Percentiles rank a stretch among this genome's conserved stretches.
phyloP scores from a whole-genome alignment of 2,113 vertebrate genomes.

The Plectropomus leopardus region DNA sequence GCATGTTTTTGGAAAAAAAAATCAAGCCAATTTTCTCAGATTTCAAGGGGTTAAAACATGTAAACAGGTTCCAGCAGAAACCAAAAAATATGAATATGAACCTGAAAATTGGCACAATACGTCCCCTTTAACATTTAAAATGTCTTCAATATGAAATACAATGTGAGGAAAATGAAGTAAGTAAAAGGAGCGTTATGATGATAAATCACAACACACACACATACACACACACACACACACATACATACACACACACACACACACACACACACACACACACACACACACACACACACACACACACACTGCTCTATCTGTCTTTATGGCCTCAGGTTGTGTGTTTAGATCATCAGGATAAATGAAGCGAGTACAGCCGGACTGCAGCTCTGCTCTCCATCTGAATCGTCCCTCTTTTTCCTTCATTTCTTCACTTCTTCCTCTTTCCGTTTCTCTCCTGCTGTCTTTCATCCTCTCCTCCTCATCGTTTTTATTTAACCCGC shows the following conservation, averaged over 20 bases:
- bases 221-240: too few species aligned
- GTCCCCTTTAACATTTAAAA: too few species aligned
- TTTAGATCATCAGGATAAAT: constrained; percentile 38
- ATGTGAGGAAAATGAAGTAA: neutral
- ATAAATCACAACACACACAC: constrained; percentile 1
- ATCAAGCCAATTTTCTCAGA: too few species aligned
- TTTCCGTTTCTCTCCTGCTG: neutral
- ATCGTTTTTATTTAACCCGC: neutral
- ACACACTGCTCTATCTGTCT: neutral
- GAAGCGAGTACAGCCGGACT: constrained; percentile 11
- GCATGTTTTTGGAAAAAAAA: too few species aligned
- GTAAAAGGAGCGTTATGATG: neutral
- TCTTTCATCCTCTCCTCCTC: neutral
- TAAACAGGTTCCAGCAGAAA: too few species aligned
- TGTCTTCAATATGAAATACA: neutral
- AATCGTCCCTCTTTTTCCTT: neutral
- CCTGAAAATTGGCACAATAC: too few species aligned
- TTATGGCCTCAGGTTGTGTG: constrained; percentile 20
- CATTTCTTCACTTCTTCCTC: constrained; percentile 4
- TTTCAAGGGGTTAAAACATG: too few species aligned
- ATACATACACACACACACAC: too few species aligned
- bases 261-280: too few species aligned
- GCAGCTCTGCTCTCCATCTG: neutral
- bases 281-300: too few species aligned
- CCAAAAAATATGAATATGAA: too few species aligned